Conservation (phyloP, 2,797 vertebrate species). For the Hemibagrus guttatus region DNA sequence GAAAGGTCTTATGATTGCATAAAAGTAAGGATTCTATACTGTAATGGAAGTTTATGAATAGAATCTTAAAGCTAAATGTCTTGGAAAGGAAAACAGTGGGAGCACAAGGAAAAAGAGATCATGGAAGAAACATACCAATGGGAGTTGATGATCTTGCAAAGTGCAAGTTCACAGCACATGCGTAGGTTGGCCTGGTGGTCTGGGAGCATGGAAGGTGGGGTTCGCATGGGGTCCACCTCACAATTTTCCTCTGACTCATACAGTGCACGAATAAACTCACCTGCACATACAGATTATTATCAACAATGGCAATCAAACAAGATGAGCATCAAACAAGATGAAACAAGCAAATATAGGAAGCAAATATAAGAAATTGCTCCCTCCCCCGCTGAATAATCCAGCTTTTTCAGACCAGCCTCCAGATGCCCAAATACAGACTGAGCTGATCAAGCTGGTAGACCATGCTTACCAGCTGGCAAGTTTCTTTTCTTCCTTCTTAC, state of each 20-base stretch:
- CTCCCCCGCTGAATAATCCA: neutral
- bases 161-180: conserved; percentile 96
- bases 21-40: neutral
- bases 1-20: neutral
- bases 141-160: conserved; percentile 99
- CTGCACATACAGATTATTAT: conserved; percentile 63
- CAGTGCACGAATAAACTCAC: conserved; percentile 94
- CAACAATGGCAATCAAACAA: neutral
- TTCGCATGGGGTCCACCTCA: conserved; percentile 96
- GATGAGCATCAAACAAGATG: too few relatives aligned
- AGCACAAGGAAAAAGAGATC: neutral
- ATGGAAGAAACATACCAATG: conserved; percentile 82
- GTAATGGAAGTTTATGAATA: neutral
- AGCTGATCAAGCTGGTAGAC: neutral
- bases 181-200: conserved; percentile 98
- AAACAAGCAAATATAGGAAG: too few relatives aligned
- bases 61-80: neutral
- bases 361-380: neutral
- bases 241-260: conserved; percentile 99
- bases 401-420: neutral
- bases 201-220: conserved; percentile 89
- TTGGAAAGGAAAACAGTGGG: neutral
- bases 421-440: neutral
- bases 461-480: neutral
- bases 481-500: neutral